These are phyloP conservation scores for Argyra leucocephala DNA, from an alignment of 2,888 invertebrate genomes.

Conservation along the genomic window DNA sequence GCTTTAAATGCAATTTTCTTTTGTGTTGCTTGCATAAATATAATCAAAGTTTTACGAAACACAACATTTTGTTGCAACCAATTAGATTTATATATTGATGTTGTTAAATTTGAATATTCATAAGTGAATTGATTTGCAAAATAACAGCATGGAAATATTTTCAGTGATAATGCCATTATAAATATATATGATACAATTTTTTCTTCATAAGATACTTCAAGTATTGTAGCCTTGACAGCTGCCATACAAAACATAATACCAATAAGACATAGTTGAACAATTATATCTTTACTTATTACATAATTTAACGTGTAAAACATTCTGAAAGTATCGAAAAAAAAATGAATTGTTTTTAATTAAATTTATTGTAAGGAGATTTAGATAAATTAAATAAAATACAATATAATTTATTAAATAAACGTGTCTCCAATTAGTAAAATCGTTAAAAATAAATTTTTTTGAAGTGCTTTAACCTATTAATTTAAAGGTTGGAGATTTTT, in stretches of 20 bases:
- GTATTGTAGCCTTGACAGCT: not conserved
- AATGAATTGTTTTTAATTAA: no score
- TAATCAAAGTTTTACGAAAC: not conserved
- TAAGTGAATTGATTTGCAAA: not conserved
- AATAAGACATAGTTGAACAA: not conserved
- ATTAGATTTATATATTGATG: not conserved
- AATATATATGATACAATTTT: not conserved
- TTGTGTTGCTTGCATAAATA: slow-evolving; percentile 4
- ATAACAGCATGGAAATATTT: not conserved
- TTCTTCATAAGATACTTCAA: not conserved
- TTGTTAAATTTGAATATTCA: not conserved
- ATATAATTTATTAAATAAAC: no score
- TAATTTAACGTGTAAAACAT: not conserved
- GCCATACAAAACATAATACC: not conserved
- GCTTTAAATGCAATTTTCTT: slow-evolving; percentile 6
- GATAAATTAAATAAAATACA: no score
- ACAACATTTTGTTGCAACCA: not conserved
- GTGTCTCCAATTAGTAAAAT: no score
- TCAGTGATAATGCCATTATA: not conserved
- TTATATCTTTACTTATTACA: not conserved
- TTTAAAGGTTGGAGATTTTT: no score
- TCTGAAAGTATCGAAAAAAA: not conserved
- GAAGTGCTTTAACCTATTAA: no score
- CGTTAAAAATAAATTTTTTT: no score
- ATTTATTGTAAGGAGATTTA: no score